Evolutionary conservation across 2,113 vertebrate species (phyloP).

Genomic region (Dipodomys ordii): DNA sequence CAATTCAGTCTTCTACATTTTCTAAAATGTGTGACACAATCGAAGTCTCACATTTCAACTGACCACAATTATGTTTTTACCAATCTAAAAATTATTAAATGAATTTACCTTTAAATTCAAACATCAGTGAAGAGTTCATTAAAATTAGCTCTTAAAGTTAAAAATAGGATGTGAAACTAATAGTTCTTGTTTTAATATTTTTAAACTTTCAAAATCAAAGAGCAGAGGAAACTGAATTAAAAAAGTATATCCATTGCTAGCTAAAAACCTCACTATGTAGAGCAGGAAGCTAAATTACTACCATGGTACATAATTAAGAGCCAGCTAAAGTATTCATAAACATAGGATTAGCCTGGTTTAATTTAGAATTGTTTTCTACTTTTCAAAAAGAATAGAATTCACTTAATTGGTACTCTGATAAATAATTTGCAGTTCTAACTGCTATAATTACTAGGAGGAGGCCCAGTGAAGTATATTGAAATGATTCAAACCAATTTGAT

Average conservation of each 20-base stretch:
- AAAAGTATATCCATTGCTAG: background rate
- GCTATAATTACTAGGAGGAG: conserved; percentile 74
- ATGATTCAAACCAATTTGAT: conserved; percentile 69
- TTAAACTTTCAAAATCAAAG: conserved; percentile 51
- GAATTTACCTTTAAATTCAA: conserved; percentile 68
- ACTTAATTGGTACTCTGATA: conserved; percentile 76
- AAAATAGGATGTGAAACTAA: conserved; percentile 32
- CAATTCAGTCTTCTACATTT: conserved; percentile 19
- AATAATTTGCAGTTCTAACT: conserved; percentile 75
- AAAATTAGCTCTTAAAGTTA: conserved; percentile 59
- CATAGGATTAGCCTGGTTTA: conserved; percentile 41
- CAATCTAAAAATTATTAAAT: conserved; percentile 33
- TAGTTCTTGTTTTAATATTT: background rate
- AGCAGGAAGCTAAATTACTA: conserved; percentile 51
- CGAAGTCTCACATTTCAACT: conserved; percentile 20
- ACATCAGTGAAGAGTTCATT: background rate
- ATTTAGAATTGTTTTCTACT: conserved; percentile 56
- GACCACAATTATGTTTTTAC: conserved; percentile 24
- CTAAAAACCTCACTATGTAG: background rate
- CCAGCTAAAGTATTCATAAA: conserved; percentile 53
- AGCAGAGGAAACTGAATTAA: background rate
- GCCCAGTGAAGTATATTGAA: conserved; percentile 67
- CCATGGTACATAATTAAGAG: conserved; percentile 40
- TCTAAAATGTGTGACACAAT: conserved; percentile 28
- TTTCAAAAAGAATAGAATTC: conserved; percentile 55